A percentile compares a stretch with the other conserved stretches of the same genome.
These are phyloP conservation scores for Burhinus oedicnemus DNA, from an alignment of 2,113 vertebrate species.

Conservation along the genomic window DNA sequence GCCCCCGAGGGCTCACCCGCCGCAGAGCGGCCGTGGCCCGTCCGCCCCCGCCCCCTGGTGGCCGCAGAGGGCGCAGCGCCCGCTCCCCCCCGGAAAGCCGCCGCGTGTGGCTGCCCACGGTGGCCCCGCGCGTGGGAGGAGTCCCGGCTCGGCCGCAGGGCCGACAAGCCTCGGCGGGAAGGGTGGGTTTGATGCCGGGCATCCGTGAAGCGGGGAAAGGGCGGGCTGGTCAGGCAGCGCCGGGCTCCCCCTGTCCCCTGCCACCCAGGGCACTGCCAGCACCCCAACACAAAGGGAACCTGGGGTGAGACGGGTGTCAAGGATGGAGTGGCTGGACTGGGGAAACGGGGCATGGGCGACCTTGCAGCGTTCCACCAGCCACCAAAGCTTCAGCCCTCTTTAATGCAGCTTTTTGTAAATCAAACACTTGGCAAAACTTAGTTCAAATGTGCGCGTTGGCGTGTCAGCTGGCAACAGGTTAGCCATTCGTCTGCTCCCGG, in stretches of 20 bases:
- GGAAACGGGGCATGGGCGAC: rapidly evolving
- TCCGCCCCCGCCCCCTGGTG: neutral
- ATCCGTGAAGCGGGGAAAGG: no score
- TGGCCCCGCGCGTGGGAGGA: rapidly evolving
- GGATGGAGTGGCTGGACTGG: neutral
- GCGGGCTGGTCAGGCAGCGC: no score
- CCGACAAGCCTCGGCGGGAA: neutral
- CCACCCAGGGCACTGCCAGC: neutral
- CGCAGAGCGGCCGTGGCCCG: no score
- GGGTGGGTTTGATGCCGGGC: neutral
- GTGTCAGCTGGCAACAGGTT: rapidly evolving
- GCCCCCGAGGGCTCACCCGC: no score
- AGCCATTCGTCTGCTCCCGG: rapidly evolving
- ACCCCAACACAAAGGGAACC: neutral
- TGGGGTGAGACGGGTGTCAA: neutral
- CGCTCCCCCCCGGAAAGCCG: no score
- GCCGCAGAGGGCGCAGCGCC: neutral
- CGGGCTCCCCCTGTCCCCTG: neutral
- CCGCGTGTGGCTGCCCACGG: no score
- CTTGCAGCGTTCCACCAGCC: rapidly evolving
- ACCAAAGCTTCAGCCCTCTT: rapidly evolving
- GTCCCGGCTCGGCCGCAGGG: no score
- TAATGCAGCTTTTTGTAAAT: rapidly evolving
- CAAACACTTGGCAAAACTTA: rapidly evolving
- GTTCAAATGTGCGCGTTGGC: rapidly evolving